Conservation (phyloP, 2,113 vertebrate genomes). For the Athene noctua region DNA sequence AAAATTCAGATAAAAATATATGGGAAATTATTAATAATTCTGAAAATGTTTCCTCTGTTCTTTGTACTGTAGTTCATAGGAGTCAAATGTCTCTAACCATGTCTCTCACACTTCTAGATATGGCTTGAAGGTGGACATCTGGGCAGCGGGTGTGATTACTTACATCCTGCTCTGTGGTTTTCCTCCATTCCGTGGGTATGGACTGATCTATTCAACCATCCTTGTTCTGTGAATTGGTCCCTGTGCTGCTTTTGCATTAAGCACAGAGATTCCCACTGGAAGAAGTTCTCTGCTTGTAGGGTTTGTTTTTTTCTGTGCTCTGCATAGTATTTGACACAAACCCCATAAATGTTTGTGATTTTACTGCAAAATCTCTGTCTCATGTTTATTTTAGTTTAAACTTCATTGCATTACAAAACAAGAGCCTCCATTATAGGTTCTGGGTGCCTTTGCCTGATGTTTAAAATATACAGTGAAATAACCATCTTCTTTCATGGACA, state of each 20-base stretch:
- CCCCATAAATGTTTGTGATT: conserved; percentile 8
- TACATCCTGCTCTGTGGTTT: conserved; percentile 98
- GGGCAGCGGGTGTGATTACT: conserved; percentile 96
- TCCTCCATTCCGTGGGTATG: conserved; percentile 94
- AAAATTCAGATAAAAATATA: neutral
- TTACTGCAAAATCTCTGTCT: conserved; percentile 9
- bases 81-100: conserved; percentile 16
- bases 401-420: conserved; percentile 14
- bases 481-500: neutral
- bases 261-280: neutral
- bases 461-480: conserved; percentile 34
- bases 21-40: neutral
- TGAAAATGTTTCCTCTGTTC: neutral
- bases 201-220: conserved; percentile 34
- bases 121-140: conserved; percentile 96
- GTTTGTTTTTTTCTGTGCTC: neutral
- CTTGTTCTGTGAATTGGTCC: neutral
- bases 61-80: neutral
- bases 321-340: neutral
- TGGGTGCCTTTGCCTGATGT: neutral
- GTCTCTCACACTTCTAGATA: conserved; percentile 79
- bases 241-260: neutral
- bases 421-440: neutral
- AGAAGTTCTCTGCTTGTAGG: neutral
- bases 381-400: conserved; percentile 7